Evolutionary conservation across 2,888 invertebrate genomes (phyloP), one percentile per base, ranked within the genome.

Genomic region (Caradrina clavipalpis): DNA sequence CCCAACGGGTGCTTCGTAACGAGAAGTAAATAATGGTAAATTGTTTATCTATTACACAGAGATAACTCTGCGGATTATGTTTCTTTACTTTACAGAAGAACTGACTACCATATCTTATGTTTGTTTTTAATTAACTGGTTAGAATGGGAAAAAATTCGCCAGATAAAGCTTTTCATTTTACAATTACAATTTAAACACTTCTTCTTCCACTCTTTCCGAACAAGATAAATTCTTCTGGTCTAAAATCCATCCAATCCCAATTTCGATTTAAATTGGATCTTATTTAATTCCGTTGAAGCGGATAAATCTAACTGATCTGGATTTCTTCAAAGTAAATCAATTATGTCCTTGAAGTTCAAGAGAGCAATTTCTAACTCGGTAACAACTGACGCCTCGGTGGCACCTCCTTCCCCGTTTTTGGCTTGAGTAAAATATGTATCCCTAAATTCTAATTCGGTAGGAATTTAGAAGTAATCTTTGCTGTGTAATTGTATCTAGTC

Each of bases 91-190:
- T 51, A 50, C 21, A 13, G 31, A 60, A 78, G 11, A 70, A n/a
- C n/a, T 58, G 61, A 49, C 62, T 73, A 22, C 73, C 61, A 78
- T 73, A 78, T 73, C 56, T 57, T 61, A 51, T 74, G 54, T 79
- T 74, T 64, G 39, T 51, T 65, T 55, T 55, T 64, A 65, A 74
- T 63, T 50, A 69, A 19, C 57, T 21, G 63, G 47, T 42, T 62
- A 79, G 55, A 60, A 66, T 60, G 59, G 59, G 56, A 58, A 53
- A n/a, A 35, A 75, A 65, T 53, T 61, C 54, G 49, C 31, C 3
- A 42, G 42, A 49, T 19, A 49, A 55, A 55, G 13, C 17, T 55
- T 68, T 50, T 50, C 17, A 19, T 19, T 35, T 10, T 35, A 45
- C 6, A 47, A 51, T 11, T 55, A 13, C n/a, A n/a, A 6, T 39